Evolutionary conservation across 2,113 vertebrate species (phyloP).

Genomic region (Antechinus flavipes): DNA sequence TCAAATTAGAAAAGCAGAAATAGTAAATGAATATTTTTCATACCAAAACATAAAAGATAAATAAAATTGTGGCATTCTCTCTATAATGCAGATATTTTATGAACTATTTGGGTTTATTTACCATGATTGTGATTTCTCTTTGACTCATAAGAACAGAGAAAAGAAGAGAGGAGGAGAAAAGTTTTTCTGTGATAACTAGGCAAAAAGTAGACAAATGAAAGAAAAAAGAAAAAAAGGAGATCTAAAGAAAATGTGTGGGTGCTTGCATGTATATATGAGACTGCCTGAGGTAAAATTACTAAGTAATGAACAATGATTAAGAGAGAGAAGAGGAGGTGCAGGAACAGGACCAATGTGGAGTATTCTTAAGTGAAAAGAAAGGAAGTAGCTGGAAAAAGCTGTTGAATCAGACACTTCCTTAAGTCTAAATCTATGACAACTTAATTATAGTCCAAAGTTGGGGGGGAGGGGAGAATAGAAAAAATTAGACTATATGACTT

Average conservation of each 20-base stretch:
- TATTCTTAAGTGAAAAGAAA: neutral
- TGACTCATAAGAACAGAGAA: neutral
- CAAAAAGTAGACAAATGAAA: neutral
- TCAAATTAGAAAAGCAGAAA: too few species aligned
- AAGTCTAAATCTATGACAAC: neutral
- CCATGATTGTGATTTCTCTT: neutral
- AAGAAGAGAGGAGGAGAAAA: neutral
- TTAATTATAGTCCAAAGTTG: neutral
- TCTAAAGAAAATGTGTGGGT: neutral
- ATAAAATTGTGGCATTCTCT: neutral
- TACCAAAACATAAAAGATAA: too few species aligned
- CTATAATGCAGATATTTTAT: neutral
- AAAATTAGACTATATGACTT: neutral
- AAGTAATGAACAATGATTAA: neutral
- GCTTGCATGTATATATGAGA: neutral
- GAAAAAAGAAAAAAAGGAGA: neutral
- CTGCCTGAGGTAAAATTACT: neutral
- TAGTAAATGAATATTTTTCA: too few species aligned
- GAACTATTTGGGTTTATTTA: neutral
- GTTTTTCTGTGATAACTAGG: neutral
- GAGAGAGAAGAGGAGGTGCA: neutral
- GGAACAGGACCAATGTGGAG: neutral
- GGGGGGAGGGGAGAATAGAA: neutral
- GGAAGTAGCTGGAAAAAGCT: neutral
- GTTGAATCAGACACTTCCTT: neutral